phyloP scores from a whole-genome alignment of 1,140 invertebrate species.

The Gonatopus flavifemur region DNA sequence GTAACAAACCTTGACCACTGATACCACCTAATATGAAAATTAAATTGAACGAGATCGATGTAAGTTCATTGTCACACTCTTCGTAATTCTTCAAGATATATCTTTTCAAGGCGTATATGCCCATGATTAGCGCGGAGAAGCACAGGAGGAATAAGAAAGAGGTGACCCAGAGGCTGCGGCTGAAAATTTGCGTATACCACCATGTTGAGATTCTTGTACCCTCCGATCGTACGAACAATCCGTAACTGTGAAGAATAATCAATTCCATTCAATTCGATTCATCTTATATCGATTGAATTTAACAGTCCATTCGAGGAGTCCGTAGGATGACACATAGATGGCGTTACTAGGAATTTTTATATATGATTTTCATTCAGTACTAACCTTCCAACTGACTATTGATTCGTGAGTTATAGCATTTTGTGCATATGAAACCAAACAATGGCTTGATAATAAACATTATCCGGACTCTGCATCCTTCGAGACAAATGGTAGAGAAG shows the following conservation, averaged over 20 bases:
- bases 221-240: conserved; percentile 27
- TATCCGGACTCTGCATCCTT: no score
- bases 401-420: no score
- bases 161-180: conserved; percentile 20
- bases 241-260: conserved; percentile 20
- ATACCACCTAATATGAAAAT: conserved; percentile 29
- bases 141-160: conserved; percentile 12
- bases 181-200: conserved; percentile 34
- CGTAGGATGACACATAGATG: no score
- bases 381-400: no score
- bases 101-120: conserved; percentile 25
- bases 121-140: conserved; percentile 11
- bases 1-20: conserved; percentile 30
- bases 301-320: no score
- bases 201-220: conserved; percentile 22
- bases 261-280: no score
- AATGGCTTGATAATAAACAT: no score
- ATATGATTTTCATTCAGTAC: no score
- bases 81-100: conserved; percentile 1
- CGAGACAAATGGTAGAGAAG: no score
- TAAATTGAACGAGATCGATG: conserved; percentile 24
- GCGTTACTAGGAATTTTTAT: no score
- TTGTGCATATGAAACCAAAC: no score
- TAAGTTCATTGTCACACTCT: conserved; percentile 23
- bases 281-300: no score